Conservation (phyloP, 2,113 vertebrate genomes). For the Perca schrenkii region DNA sequence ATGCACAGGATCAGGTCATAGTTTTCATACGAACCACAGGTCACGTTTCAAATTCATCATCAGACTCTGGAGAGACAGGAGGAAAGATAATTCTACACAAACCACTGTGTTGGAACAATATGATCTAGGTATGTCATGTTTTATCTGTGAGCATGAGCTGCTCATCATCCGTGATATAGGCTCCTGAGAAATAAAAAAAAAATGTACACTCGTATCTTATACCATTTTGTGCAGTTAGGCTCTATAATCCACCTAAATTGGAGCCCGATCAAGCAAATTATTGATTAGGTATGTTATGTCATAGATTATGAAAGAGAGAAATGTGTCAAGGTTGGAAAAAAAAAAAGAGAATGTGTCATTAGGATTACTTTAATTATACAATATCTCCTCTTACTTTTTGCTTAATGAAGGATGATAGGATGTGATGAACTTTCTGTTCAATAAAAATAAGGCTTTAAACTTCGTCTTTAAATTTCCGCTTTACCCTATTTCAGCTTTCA, state of each 20-base stretch:
- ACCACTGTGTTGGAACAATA: not conserved
- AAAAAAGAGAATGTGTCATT: not conserved
- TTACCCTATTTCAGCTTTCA: conserved; percentile 1
- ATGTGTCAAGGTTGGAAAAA: not conserved
- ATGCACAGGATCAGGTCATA: conserved; percentile 33
- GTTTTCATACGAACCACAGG: conserved; percentile 5
- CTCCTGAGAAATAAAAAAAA: not conserved
- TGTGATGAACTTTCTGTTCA: not conserved
- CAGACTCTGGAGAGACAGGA: not conserved
- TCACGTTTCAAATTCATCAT: conserved; percentile 55
- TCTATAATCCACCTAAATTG: not conserved
- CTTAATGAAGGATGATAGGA: conserved; percentile 21
- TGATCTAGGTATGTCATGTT: not conserved
- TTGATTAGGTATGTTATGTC: not conserved
- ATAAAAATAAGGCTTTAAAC: conserved; percentile 16
- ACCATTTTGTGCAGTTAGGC: not conserved
- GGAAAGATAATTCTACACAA: conserved; percentile 10
- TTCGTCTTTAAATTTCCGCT: not conserved
- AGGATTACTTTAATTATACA: not conserved
- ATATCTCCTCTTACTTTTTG: not conserved
- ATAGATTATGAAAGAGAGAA: not conserved
- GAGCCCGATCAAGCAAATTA: not conserved
- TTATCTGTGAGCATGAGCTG: not conserved
- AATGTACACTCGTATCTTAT: not conserved
- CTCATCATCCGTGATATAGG: not conserved